Evolutionary conservation across 1,140 invertebrate genomes (phyloP).

Genomic region (Aradophagus sp.): DNA sequence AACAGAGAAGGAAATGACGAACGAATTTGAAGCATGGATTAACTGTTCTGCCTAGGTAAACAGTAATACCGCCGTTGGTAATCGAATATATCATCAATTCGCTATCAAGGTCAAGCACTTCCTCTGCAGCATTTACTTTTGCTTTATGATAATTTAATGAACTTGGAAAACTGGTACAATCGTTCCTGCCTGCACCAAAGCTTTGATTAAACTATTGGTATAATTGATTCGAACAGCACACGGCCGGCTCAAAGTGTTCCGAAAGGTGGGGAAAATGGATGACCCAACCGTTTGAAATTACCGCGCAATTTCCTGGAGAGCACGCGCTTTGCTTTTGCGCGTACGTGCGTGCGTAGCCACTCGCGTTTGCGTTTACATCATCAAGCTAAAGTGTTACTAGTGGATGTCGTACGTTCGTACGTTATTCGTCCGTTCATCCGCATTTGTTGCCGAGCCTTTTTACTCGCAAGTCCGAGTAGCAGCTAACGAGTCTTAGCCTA

Average conservation of each 20-base stretch:
- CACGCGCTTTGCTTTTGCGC: slow-evolving; percentile 36
- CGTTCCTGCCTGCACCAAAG: slow-evolving; percentile 6
- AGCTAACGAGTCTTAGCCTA: slow-evolving; percentile 71
- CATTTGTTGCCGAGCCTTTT: slow-evolving; percentile 61
- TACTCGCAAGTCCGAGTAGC: slow-evolving; percentile 59
- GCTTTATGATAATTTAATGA: slow-evolving; percentile 50
- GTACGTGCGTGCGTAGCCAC: slow-evolving; percentile 61
- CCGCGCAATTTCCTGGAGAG: slow-evolving; percentile 39
- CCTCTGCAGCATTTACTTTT: slow-evolving; percentile 37
- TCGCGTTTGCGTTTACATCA: slow-evolving; percentile 73
- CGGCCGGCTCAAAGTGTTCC: slow-evolving; percentile 13
- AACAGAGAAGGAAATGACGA: slow-evolving; percentile 32
- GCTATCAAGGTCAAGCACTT: slow-evolving; percentile 39
- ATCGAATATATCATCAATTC: slow-evolving; percentile 43
- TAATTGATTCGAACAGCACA: slow-evolving; percentile 43
- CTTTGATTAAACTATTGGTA: slow-evolving; percentile 36
- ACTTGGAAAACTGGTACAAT: slow-evolving; percentile 33
- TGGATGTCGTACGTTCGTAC: slow-evolving; percentile 64
- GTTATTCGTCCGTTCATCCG: slow-evolving; percentile 53
- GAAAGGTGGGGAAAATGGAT: slow-evolving; percentile 17
- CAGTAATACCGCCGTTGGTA: slow-evolving; percentile 9
- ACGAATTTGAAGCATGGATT: slow-evolving; percentile 33
- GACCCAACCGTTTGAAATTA: slow-evolving; percentile 45
- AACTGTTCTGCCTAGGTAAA: slow-evolving; percentile 26
- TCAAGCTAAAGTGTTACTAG: slow-evolving; percentile 71